Evolutionary conservation across 2,888 invertebrate species (phyloP).

Genomic region (Griposia aprilina): DNA sequence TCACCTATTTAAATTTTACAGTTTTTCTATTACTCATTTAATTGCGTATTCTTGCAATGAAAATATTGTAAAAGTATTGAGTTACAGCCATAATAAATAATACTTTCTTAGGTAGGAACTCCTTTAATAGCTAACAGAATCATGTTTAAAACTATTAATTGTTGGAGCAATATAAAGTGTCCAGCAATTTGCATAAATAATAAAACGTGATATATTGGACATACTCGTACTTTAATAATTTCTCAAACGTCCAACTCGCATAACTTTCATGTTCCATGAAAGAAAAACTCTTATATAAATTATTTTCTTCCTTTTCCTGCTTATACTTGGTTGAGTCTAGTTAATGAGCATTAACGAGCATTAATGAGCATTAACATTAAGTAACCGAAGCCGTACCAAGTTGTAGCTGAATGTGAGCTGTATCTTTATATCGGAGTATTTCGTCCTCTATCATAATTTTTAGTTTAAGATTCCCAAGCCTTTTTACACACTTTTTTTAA

Average conservation of each 20-base stretch:
- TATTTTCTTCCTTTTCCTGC: background rate
- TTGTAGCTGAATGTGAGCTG: background rate
- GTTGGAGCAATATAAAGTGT: slow-evolving; percentile 16
- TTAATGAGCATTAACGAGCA: background rate
- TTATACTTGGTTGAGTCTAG: background rate
- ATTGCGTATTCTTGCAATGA: background rate
- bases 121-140: background rate
- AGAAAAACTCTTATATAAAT: background rate
- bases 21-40: background rate
- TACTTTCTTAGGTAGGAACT: background rate
- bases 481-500: background rate
- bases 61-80: slow-evolving; percentile 4
- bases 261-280: slow-evolving; percentile 2
- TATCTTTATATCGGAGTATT: background rate
- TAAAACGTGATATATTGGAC: slow-evolving; percentile 20
- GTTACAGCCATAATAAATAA: slow-evolving; percentile 19
- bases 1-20: too few species aligned
- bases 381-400: background rate
- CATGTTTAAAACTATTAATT: slow-evolving; percentile 16
- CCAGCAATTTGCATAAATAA: slow-evolving; percentile 32
- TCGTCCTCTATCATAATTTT: background rate
- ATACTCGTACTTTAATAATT: background rate
- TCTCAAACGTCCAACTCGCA: background rate
- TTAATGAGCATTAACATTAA: too few species aligned
- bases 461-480: background rate